Percentiles rank a stretch among this genome's conserved stretches.
Conservation (phyloP, 2,113 vertebrate genomes). For the Lepisosteus osseus region DNA sequence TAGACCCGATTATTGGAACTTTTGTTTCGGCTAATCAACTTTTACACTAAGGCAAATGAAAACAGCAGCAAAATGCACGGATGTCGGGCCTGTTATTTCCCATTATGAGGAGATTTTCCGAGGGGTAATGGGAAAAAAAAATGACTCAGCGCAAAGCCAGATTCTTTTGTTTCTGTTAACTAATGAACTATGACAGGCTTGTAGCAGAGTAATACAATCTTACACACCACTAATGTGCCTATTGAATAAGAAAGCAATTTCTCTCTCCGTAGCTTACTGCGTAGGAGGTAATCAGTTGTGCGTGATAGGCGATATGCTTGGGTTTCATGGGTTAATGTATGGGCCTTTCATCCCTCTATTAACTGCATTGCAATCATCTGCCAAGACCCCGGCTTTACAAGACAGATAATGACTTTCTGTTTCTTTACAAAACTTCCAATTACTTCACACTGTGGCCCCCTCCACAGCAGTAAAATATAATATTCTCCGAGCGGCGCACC, state of each 20-base stretch:
- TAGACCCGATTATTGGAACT: too few species aligned
- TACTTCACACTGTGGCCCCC: conserved; percentile 20
- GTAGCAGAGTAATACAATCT: conserved; percentile 31
- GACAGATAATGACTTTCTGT: conserved; percentile 26
- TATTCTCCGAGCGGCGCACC: conserved; percentile 16
- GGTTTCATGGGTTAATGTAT: conserved; percentile 15
- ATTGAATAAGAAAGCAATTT: conserved; percentile 37
- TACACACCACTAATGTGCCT: conserved; percentile 29
- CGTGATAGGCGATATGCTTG: background rate
- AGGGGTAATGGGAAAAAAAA: conserved; percentile 9
- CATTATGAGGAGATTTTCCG: background rate
- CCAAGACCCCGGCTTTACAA: background rate
- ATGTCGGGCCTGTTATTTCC: conserved; percentile 17
- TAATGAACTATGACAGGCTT: conserved; percentile 45
- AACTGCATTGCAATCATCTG: conserved; percentile 21
- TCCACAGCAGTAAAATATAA: conserved; percentile 14
- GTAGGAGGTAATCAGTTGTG: conserved; percentile 13
- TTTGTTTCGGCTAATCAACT: conserved; percentile 31
- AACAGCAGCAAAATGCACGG: conserved; percentile 10
- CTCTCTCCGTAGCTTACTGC: conserved; percentile 1
- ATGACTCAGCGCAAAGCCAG: conserved; percentile 17
- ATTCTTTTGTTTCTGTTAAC: conserved; percentile 37
- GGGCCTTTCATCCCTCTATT: conserved; percentile 26
- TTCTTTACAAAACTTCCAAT: conserved; percentile 37
- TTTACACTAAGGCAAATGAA: conserved; percentile 30